A percentile compares a stretch with the other conserved stretches of the same genome.
phyloP scores from a whole-genome alignment of 2,113 vertebrate species.

The Tricholaema leucomelas region DNA sequence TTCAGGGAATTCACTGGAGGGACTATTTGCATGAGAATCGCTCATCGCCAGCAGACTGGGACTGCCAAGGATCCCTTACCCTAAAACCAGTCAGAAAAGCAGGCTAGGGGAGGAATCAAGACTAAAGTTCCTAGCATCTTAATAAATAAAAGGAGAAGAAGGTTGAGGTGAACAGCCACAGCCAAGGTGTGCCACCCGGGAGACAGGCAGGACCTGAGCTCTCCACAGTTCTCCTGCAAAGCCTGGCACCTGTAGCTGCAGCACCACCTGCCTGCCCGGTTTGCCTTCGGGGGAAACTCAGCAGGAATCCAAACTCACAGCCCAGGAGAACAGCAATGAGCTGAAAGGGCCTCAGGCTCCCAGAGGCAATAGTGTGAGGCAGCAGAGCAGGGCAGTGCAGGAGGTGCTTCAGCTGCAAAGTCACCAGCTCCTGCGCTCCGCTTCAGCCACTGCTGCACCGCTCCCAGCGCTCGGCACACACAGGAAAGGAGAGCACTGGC shows the following conservation, averaged over 20 bases:
- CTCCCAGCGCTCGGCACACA: neutral
- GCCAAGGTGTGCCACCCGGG: accelerated
- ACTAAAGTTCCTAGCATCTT: neutral
- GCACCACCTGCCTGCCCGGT: no score
- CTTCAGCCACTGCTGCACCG: neutral
- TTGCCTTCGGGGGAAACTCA: neutral
- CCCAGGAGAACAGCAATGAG: neutral
- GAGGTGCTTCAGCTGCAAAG: neutral
- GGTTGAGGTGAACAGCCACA: neutral
- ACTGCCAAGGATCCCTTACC: neutral
- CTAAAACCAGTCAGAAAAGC: neutral
- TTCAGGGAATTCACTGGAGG: neutral
- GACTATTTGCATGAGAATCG: neutral
- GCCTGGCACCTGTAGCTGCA: neutral
- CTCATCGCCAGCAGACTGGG: slow-evolving; percentile 2
- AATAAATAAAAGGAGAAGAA: neutral
- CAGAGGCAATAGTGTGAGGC: neutral
- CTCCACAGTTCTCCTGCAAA: neutral
- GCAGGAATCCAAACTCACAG: neutral
- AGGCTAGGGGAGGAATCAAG: neutral
- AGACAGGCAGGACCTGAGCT: neutral
- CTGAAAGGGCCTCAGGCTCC: neutral
- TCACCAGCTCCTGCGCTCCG: neutral
- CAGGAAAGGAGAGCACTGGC: neutral
- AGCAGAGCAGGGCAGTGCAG: neutral